Conservation (phyloP, 2,888 invertebrate genomes). For the Ditula angustiorana region DNA sequence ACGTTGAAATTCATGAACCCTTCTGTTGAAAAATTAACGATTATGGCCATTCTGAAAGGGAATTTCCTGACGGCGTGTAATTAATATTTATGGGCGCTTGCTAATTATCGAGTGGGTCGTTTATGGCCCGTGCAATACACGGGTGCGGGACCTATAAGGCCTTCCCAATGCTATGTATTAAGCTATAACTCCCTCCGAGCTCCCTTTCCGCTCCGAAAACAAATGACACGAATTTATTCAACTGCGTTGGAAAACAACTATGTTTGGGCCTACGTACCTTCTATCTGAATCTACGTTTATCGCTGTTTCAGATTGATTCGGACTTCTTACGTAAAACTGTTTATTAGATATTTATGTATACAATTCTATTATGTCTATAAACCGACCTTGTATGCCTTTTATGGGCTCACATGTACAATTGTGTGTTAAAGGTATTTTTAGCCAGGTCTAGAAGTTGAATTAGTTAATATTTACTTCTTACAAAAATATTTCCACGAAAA, state of each 20-base stretch:
- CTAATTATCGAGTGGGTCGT: conserved; percentile 50
- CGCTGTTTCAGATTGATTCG: conserved; percentile 60
- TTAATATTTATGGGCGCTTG: conserved; percentile 47
- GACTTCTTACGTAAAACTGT: conserved; percentile 44
- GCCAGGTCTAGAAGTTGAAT: too few relatives aligned
- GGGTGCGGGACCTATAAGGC: conserved; percentile 42
- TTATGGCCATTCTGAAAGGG: conserved; percentile 41
- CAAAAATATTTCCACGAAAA: too few relatives aligned
- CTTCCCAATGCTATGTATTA: conserved; percentile 53
- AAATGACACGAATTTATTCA: conserved; percentile 73
- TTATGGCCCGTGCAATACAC: conserved; percentile 43
- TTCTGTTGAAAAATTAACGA: conserved; percentile 19
- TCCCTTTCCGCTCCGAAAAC: conserved; percentile 55
- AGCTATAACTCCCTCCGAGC: conserved; percentile 54
- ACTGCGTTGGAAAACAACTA: conserved; percentile 61
- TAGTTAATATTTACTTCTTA: too few relatives aligned
- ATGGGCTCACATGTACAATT: not conserved
- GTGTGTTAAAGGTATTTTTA: too few relatives aligned
- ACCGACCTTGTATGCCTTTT: not conserved
- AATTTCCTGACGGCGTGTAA: conserved; percentile 44
- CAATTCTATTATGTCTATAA: not conserved
- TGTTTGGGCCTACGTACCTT: conserved; percentile 52
- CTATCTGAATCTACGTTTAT: conserved; percentile 61
- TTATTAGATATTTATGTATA: too few relatives aligned
- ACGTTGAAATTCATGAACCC: not conserved